Conservation (phyloP, 1,140 invertebrate species). For the Laupala kohalensis region DNA sequence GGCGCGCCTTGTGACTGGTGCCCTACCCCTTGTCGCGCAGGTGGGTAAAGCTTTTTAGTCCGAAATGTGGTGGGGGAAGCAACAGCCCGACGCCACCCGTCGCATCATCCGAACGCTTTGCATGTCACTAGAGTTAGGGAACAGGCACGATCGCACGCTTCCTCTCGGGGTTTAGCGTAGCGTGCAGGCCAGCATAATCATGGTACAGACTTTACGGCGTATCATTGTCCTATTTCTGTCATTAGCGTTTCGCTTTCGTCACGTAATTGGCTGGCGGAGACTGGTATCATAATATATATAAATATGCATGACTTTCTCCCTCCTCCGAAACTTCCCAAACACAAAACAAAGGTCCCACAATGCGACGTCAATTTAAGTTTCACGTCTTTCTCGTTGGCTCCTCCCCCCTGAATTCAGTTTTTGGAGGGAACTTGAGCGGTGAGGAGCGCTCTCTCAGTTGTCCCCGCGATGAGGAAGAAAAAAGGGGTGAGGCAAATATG, state of each 20-base stretch:
- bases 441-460: background rate
- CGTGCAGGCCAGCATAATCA: background rate
- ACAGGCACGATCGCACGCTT: background rate
- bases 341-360: background rate
- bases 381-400: background rate
- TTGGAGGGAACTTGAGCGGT: background rate
- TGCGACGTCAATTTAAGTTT: background rate
- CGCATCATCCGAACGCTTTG: background rate
- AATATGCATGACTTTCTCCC: background rate
- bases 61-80: background rate
- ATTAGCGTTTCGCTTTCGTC: background rate
- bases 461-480: background rate
- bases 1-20: background rate
- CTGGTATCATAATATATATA: background rate
- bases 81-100: background rate
- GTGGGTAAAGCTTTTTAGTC: background rate
- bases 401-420: background rate
- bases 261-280: background rate
- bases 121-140: background rate
- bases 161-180: background rate
- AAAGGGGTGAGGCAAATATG: background rate
- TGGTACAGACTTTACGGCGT: constrained; percentile 3
- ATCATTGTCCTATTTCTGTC: background rate
- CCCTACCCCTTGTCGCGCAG: background rate
- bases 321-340: background rate